Evolutionary conservation across 2,797 vertebrate genomes (phyloP).

Genomic region (Cyclura pinguis): DNA sequence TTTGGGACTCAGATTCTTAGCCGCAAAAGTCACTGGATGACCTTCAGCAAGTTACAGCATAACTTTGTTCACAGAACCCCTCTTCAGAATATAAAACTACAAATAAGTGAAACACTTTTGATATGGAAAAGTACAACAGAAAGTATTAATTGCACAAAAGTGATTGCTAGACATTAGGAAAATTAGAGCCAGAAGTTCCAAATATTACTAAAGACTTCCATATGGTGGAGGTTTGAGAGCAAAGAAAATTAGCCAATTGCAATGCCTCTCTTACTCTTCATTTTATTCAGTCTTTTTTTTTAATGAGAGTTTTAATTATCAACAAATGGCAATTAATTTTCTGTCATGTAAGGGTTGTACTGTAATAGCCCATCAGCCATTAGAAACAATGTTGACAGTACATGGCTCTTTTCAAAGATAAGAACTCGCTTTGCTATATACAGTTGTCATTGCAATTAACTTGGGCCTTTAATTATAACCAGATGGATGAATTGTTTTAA

Average conservation of each 20-base stretch:
- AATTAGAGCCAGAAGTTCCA: slow-evolving; percentile 16
- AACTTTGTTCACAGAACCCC: background rate
- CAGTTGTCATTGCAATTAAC: slow-evolving; percentile 82
- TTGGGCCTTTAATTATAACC: slow-evolving; percentile 85
- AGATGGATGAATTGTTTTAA: slow-evolving; percentile 88
- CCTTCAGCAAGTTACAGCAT: slow-evolving; percentile 6
- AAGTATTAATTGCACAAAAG: background rate
- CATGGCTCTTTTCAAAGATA: slow-evolving; percentile 73
- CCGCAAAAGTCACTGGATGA: background rate
- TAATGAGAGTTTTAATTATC: slow-evolving; percentile 67
- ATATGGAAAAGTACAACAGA: background rate
- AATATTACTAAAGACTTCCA: slow-evolving; percentile 23
- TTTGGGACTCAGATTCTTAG: background rate
- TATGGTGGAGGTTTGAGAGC: slow-evolving; percentile 32
- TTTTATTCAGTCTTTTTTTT: slow-evolving; percentile 57
- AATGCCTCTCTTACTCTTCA: slow-evolving; percentile 55
- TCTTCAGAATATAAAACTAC: background rate
- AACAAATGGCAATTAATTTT: slow-evolving; percentile 70
- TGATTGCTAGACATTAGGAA: background rate
- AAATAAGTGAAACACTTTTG: background rate
- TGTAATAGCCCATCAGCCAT: slow-evolving; percentile 70
- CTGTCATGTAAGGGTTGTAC: slow-evolving; percentile 65
- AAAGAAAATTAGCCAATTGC: slow-evolving; percentile 47
- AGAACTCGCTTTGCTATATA: slow-evolving; percentile 77
- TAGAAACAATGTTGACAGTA: slow-evolving; percentile 63